Conservation (phyloP, 1,140 invertebrate species). For the Diachasma alloeum region DNA sequence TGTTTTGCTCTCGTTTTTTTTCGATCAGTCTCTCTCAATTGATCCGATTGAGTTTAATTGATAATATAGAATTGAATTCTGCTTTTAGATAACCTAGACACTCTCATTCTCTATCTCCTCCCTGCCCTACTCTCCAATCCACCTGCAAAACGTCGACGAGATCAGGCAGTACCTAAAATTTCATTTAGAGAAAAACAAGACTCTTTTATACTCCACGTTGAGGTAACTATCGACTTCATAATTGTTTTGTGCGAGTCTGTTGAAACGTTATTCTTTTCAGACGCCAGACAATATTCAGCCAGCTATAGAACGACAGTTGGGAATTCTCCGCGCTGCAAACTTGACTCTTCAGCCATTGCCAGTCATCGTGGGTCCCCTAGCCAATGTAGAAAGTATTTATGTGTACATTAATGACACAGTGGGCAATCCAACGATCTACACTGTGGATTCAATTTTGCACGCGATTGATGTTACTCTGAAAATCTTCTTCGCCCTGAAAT, state of each 20-base stretch:
- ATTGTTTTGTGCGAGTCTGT: neutral
- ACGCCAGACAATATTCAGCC: neutral
- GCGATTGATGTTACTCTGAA: neutral
- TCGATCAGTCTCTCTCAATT: neutral
- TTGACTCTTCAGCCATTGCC: conserved; percentile 15
- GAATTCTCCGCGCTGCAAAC: neutral
- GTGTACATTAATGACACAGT: conserved; percentile 11
- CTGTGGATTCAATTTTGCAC: conserved; percentile 1
- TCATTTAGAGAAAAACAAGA: neutral
- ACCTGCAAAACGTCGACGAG: neutral
- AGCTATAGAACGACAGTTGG: neutral
- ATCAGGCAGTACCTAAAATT: neutral
- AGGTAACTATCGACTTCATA: neutral
- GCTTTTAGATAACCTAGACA: neutral
- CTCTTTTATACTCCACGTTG: neutral
- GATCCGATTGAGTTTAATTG: neutral
- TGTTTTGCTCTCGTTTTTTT: neutral
- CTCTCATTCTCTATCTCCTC: neutral
- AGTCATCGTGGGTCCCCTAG: neutral
- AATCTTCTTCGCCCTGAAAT: conserved; percentile 22
- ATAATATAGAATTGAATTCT: neutral
- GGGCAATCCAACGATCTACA: neutral
- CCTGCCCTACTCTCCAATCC: neutral
- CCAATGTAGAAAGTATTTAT: neutral
- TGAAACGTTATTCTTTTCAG: neutral